Percentiles rank a stretch among this genome's conserved stretches.
Conservation (phyloP, 2,888 invertebrate species). For the Andrena praecox region DNA sequence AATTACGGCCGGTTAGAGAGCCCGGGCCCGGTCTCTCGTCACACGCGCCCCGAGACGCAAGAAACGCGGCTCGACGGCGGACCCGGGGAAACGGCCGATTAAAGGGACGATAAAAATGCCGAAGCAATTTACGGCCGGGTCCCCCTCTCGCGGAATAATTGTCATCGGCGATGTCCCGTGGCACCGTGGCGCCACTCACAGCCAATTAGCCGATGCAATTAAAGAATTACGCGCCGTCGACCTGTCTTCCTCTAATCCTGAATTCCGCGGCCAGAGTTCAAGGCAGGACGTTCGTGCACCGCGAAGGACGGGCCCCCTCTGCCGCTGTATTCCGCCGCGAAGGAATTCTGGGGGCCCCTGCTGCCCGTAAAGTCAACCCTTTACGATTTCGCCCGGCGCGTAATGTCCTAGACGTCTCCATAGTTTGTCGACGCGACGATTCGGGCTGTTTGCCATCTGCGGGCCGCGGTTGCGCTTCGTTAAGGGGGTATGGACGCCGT, state of each 20-base stretch:
- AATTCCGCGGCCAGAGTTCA: conserved; percentile 58
- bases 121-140: conserved; percentile 68
- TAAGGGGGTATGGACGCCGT: neutral
- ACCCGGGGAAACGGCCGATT: conserved; percentile 54
- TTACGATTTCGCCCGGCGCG: conserved; percentile 76
- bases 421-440: conserved; percentile 64
- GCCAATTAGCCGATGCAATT: conserved; percentile 84
- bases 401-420: conserved; percentile 83
- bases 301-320: conserved; percentile 24
- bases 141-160: conserved; percentile 70
- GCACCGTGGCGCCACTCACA: conserved; percentile 82
- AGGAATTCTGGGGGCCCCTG: conserved; percentile 53
- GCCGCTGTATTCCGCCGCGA: conserved; percentile 9
- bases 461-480: neutral
- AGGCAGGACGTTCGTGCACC: conserved; percentile 45
- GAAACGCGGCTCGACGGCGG: conserved; percentile 32
- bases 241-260: conserved; percentile 57
- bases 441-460: conserved; percentile 6
- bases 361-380: conserved; percentile 78
- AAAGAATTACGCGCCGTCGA: conserved; percentile 71
- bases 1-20: conserved; percentile 48
- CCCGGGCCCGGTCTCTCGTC: conserved; percentile 17
- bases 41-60: conserved; percentile 28
- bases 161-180: conserved; percentile 74
- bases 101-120: conserved; percentile 64